These are phyloP conservation scores for Colinus virginianus DNA, from an alignment of 2,113 vertebrate genomes.

Conservation along the genomic window DNA sequence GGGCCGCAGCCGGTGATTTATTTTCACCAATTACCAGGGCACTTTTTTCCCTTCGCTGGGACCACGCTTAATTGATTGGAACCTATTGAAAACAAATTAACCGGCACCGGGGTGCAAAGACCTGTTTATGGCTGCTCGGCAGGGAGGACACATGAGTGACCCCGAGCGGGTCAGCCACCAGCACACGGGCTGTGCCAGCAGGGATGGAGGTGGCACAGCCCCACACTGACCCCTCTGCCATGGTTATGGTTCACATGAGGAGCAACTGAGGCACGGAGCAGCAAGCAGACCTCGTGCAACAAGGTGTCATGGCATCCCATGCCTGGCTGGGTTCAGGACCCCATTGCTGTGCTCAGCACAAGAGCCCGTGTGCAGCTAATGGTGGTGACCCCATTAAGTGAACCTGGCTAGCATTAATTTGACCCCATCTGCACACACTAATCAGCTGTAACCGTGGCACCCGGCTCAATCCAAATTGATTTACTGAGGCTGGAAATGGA, in stretches of 20 bases:
- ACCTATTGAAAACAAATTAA: conserved; percentile 90
- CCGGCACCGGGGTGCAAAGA: conserved; percentile 72
- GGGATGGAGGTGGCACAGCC: not conserved
- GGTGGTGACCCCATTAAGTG: conserved; percentile 60
- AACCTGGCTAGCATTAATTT: conserved; percentile 76
- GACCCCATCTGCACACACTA: conserved; percentile 77
- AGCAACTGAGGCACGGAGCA: conserved; percentile 21
- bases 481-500: conserved; percentile 84
- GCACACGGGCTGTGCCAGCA: rapidly evolving
- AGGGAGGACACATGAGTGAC: not conserved
- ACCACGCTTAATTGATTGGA: conserved; percentile 85
- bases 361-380: not conserved
- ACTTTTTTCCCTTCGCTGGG: conserved; percentile 75
- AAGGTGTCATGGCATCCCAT: not conserved
- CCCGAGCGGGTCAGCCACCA: not conserved
- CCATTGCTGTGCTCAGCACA: not conserved
- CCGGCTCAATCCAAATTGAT: conserved; percentile 86
- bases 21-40: conserved; percentile 82
- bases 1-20: conserved; percentile 77
- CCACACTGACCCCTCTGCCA: rapidly evolving
- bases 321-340: not conserved
- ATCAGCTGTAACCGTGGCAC: conserved; percentile 83
- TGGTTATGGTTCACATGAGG: rapidly evolving
- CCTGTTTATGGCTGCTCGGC: conserved; percentile 73
- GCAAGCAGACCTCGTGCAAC: not conserved